Conservation (phyloP, 2,113 vertebrate species). For the Panurus biarmicus region DNA sequence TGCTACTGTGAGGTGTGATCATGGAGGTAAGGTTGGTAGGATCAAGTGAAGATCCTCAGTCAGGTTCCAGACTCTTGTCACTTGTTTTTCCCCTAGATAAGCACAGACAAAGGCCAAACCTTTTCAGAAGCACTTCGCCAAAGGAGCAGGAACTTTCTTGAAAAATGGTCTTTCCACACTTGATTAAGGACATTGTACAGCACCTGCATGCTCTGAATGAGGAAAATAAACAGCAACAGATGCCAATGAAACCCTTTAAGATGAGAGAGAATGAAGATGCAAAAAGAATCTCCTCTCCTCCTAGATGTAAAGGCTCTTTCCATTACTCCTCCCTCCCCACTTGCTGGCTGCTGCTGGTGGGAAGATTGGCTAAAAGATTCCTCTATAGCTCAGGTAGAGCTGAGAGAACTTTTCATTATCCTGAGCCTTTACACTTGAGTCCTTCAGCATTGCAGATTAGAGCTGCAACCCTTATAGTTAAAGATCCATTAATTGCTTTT, state of each 20-base stretch:
- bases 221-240: slow-evolving; percentile 28
- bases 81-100: background rate
- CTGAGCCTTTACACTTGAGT: background rate
- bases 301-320: background rate
- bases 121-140: background rate
- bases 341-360: background rate
- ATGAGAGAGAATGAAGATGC: background rate
- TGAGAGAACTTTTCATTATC: background rate
- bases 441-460: background rate
- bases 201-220: slow-evolving; percentile 20
- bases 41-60: background rate
- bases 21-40: background rate
- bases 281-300: too few relatives aligned
- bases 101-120: background rate
- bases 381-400: background rate
- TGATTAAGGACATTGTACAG: background rate
- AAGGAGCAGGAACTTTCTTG: background rate
- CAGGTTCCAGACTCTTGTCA: background rate
- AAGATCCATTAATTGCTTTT: background rate
- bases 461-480: background rate
- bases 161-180: background rate
- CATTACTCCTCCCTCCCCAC: background rate
- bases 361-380: background rate
- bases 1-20: background rate
- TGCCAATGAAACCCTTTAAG: background rate